Base-by-base conservation (phyloP, 2,888 invertebrate species). In the Mesochorus sp. region DNA sequence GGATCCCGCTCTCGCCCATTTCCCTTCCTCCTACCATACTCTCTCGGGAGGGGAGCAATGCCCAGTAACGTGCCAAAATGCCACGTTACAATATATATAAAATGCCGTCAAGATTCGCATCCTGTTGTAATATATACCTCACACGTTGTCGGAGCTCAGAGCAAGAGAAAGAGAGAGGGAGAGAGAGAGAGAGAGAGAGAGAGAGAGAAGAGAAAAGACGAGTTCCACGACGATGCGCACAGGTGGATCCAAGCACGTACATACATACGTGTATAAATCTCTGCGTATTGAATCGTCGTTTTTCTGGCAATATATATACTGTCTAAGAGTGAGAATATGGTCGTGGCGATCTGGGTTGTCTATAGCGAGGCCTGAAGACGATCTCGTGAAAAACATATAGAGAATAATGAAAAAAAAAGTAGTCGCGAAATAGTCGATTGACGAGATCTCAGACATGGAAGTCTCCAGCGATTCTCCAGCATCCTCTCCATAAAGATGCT, bases 121-220 rank as follows among this genome's bases (percentile, higher is more conserved):
- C 73, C 77, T 68, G 68, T 68, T 68, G 14, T 55, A 6, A 19
- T 57, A n/a, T 17, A 10, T 2, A 28, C n/a, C 26, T 31, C 17
- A 1, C 6, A 19, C 28, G 6, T 34, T 28, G 10, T 8, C 24
- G 24, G 0, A 8, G 55, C n/a, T n/a, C n/a, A n/a, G n/a, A n/a
- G n/a, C n/a, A n/a, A n/a, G n/a, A n/a, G n/a, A n/a, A n/a, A n/a
- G 44, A 19, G 39, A 37, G 26, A 70, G 34, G 4, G 21, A 47
- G 31, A 34, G 17, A 14, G 26, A n/a, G 28, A 19, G 19, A 17
- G 53, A 67, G 17, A 24, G 10, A 21, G 1, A 10, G 10, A 39
- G n/a, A 34, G 12, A 31, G 19, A 34, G 68, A 64, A 78, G 74
- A 78, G 68, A 44, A 74, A 59, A 49, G 59, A 70, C 64, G 64